A percentile compares a stretch with the other conserved stretches of the same genome.
phyloP scores from a whole-genome alignment of 1,140 invertebrate genomes.

The Caenorhabditis elegans region DNA sequence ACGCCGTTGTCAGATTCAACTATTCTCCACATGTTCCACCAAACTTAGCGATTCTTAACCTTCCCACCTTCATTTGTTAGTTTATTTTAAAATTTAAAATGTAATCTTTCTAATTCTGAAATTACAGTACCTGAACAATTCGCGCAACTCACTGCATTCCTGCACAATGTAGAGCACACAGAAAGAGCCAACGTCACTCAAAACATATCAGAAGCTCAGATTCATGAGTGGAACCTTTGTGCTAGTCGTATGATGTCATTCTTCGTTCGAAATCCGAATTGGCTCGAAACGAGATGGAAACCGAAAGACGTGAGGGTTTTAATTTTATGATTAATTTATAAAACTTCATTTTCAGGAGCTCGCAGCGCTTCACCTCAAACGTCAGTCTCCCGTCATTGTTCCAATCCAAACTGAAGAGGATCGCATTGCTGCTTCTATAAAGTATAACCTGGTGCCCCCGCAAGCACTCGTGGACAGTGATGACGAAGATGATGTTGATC shows the following conservation, averaged over 20 bases:
- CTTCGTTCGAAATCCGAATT: not conserved
- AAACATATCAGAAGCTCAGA: not conserved
- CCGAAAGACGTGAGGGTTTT: not conserved
- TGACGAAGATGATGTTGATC: not conserved
- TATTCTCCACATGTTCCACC: constrained; percentile 11
- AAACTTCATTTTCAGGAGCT: not conserved
- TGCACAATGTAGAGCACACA: not conserved
- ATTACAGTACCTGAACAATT: constrained; percentile 20
- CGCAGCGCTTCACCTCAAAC: not conserved
- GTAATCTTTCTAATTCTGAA: not conserved
- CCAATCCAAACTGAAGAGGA: not conserved
- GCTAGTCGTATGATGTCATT: not conserved
- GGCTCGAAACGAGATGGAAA: not conserved
- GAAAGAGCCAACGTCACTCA: not conserved
- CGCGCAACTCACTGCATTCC: not conserved
- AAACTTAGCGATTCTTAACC: constrained; percentile 19
- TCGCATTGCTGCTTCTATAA: not conserved
- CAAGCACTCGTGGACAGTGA: not conserved
- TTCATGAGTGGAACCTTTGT: not conserved
- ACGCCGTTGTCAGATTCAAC: constrained; percentile 30
- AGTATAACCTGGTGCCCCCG: not conserved
- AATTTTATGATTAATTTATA: not conserved
- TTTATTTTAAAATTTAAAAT: not conserved
- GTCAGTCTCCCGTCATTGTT: not conserved
- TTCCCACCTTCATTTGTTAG: constrained; percentile 6